Evolutionary conservation across 2,888 invertebrate genomes (phyloP).

Genomic region (Diarsia rubi): DNA sequence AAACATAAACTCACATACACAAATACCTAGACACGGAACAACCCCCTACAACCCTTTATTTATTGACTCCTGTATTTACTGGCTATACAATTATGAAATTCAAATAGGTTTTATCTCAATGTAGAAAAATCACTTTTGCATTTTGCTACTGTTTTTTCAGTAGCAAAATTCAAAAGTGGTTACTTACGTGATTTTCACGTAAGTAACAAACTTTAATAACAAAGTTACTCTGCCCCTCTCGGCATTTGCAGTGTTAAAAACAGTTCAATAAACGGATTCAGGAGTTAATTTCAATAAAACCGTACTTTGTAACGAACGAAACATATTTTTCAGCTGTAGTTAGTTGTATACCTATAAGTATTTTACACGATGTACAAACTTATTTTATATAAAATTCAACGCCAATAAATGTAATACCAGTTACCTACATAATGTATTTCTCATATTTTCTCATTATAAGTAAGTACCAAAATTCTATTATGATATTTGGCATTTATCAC

Average conservation of each 20-base stretch:
- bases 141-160: too few species aligned
- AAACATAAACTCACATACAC: too few species aligned
- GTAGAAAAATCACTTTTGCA: too few species aligned
- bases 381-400: constrained; percentile 7
- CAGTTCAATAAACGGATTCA: constrained; percentile 20
- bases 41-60: too few species aligned
- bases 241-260: not conserved
- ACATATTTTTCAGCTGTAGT: not conserved
- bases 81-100: too few species aligned
- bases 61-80: too few species aligned
- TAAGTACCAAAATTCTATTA: constrained; percentile 19
- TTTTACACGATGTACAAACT: constrained; percentile 23
- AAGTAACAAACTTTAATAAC: too few species aligned
- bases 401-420: not conserved
- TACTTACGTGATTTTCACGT: too few species aligned
- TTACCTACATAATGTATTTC: constrained; percentile 21
- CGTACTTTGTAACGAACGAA: constrained; percentile 3
- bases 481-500: not conserved
- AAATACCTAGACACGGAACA: too few species aligned
- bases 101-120: too few species aligned
- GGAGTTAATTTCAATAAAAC: constrained; percentile 16
- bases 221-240: not conserved
- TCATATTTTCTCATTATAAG: constrained; percentile 20
- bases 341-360: constrained; percentile 9
- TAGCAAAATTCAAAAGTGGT: too few species aligned